Base-by-base conservation (phyloP, 2,797 vertebrate genomes). In the Corythornis leucogaster region DNA sequence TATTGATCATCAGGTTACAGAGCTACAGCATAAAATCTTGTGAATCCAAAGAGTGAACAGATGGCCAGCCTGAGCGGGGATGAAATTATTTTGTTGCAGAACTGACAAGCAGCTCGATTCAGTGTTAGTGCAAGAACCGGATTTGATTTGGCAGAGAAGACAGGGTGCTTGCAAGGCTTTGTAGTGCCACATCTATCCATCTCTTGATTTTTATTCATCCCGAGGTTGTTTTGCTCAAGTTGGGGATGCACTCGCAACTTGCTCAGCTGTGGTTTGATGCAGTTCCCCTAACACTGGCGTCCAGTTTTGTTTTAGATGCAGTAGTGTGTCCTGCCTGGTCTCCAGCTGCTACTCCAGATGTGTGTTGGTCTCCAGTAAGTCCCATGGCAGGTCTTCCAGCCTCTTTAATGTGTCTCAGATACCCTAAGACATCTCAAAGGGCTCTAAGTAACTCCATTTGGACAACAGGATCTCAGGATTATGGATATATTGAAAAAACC, bases 1-100 rank as follows among this genome's bases (percentile, higher is more conserved):
- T 76, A 92, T 96, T 94, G 93, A 96, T 96, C 92, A 90, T 93
- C 90, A 57, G 92, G 88, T 95, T 96, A 94, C 95, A 91, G 84
- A 93, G 81, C 51, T 74, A 67, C 6, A 5, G 81, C 85, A 90
- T 54, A 94, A 94, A 96, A 92, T 57, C 45, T 31, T 79, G 82
- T 76, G 86, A 93, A 94, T 92, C 81, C 42, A 6, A 93, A 45
- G 73, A 95, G 88, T 8, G 95, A 94, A 95, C 93, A 93, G 95
- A 95, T 95, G 96, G 94, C 90, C 93, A 94, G 86, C 79, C 87
- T 57, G 70, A 96, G 63, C 2, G 0, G 66, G 74, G 90, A 94
- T 85, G 92, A 76, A 94, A 95, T 81, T 80, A 90, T 94, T 96
- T 96, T 79, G 81, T 94, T 33, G 89, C 90, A 94, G 80, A 93